Evolutionary conservation across 1,140 invertebrate genomes (phyloP), one percentile per base, ranked within the genome.

Genomic region (Euwallacea fornicatus): DNA sequence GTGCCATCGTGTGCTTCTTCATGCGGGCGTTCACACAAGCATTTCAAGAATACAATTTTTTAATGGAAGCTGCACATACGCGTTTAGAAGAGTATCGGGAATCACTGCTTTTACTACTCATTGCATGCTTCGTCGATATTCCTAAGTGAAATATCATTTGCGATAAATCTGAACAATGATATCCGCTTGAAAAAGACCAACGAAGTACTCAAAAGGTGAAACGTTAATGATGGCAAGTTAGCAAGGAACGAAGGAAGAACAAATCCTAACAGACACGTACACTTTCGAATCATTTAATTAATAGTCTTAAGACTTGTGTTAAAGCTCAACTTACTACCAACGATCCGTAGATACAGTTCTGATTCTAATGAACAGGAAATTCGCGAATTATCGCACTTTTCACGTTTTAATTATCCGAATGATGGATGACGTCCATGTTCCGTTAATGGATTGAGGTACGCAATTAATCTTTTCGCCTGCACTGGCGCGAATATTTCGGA

Each of bases 341-440:
- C n/a, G 53, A 66, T 66, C 33, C 6, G 53, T 33, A 55, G 64
- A 66, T 55, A 66, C 21, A 66, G 50, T 41, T 66, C 53, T 16
- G 53, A 66, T 55, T 66, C 15, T 66, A 58, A 63, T 47, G 56
- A 67, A 67, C 66, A 43, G 66, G 66, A 67, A 67, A 67, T 59
- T 58, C 50, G 56, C 66, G 56, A 67, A 67, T 59, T 67, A 60
- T 54, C 54, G 42, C 55, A 46, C 66, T 58, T 60, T 60, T 67
- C 66, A 67, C 55, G 16, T 67, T 67, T 67, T 67, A 67, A 67
- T 67, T 67, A 67, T 41, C n/a, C 42, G 33, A 59, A 59, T 67
- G 66, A 67, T 67, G 9, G 55, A 67, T 67, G 42, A 50, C 13
- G 11, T 67, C 43, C 15, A 33, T 16, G 8, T 67, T 47, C 66